phyloP scores from a whole-genome alignment of 2,113 vertebrate genomes.

The Chaenocephalus aceratus region DNA sequence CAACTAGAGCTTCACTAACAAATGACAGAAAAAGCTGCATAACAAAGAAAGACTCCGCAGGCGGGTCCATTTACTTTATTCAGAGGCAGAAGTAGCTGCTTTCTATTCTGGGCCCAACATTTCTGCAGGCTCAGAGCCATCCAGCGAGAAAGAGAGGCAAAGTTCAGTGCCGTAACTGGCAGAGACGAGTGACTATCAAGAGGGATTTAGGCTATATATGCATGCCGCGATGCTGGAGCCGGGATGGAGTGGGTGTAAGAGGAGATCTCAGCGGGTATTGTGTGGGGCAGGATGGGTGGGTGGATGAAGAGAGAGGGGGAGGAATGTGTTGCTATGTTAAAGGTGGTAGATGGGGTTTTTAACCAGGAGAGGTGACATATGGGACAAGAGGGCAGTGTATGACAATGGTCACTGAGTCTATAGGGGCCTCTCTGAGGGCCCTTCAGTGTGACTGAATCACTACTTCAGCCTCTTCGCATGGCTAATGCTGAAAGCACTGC shows the following conservation, averaged over 20 bases:
- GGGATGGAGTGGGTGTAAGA: slow-evolving; percentile 59
- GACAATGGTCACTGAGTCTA: slow-evolving; percentile 44
- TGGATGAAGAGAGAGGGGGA: slow-evolving; percentile 34
- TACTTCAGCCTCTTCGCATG: neutral
- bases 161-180: slow-evolving; percentile 45
- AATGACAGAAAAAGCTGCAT: slow-evolving; percentile 37
- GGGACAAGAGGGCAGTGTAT: slow-evolving; percentile 30
- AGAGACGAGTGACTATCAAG: slow-evolving; percentile 58
- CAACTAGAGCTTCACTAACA: slow-evolving; percentile 64
- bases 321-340: slow-evolving; percentile 33
- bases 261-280: slow-evolving; percentile 51
- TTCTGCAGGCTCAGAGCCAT: slow-evolving; percentile 56
- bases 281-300: slow-evolving; percentile 46
- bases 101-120: slow-evolving; percentile 60
- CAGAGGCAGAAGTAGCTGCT: slow-evolving; percentile 45
- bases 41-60: slow-evolving; percentile 55
- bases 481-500: slow-evolving; percentile 1
- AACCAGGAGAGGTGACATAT: slow-evolving; percentile 27
- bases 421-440: slow-evolving; percentile 19
- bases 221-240: slow-evolving; percentile 27
- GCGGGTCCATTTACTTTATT: slow-evolving; percentile 57
- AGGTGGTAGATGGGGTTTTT: slow-evolving; percentile 53
- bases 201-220: slow-evolving; percentile 52
- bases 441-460: slow-evolving; percentile 11
- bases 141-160: slow-evolving; percentile 35